A percentile compares a stretch with the other conserved stretches of the same genome.
phyloP scores from a whole-genome alignment of 2,113 vertebrate genomes.

The Gulo gulo region DNA sequence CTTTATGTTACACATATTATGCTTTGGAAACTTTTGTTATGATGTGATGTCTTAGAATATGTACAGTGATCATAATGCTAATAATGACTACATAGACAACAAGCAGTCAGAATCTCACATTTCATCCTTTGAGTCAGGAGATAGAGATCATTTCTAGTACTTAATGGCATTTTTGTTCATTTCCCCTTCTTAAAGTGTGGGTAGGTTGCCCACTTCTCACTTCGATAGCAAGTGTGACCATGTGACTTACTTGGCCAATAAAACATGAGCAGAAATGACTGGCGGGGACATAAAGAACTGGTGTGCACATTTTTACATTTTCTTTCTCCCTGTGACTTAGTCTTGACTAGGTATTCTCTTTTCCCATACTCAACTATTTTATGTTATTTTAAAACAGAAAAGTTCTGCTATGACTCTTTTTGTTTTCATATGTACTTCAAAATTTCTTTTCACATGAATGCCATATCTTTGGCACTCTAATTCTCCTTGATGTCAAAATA shows the following conservation, averaged over 20 bases:
- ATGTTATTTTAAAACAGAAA: not conserved
- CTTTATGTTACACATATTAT: too few species aligned
- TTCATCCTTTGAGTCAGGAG: too few species aligned
- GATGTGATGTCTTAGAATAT: not conserved
- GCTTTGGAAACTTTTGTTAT: too few species aligned
- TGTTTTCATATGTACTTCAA: not conserved
- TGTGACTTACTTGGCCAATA: not conserved
- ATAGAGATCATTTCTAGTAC: too few species aligned
- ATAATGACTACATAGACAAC: too few species aligned
- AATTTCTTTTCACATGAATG: not conserved
- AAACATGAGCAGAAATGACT: not conserved
- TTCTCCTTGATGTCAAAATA: not conserved
- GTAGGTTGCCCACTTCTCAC: too few species aligned
- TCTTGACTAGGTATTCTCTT: not conserved
- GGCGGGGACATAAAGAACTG: not conserved
- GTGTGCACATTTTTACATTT: not conserved
- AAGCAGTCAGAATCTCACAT: too few species aligned
- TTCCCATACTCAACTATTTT: not conserved
- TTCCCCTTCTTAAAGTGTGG: not conserved
- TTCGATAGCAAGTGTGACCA: not conserved
- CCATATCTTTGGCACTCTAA: not conserved
- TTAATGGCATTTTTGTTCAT: too few species aligned
- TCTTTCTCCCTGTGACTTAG: not conserved
- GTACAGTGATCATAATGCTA: not conserved
- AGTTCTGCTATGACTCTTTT: not conserved